Base-by-base conservation (phyloP, 2,888 invertebrate genomes). In the Euphydryas editha region DNA sequence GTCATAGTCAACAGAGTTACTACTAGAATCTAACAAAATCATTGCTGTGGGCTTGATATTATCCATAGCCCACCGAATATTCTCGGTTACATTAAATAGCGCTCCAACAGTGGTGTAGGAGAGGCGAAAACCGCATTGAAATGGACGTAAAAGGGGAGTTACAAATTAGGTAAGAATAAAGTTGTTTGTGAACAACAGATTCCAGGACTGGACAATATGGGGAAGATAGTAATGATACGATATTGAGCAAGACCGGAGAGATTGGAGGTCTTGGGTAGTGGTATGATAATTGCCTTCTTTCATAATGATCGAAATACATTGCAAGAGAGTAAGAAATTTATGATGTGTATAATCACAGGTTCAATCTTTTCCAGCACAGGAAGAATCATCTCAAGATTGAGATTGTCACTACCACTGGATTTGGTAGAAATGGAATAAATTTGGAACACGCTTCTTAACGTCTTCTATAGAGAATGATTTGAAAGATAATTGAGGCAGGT, bases 171-270 rank as follows among this genome's bases (percentile, higher is more conserved):
- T 42, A 54, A n/a, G 47, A 20, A 61, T n/a, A 18, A n/a, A 42
- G 42, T n/a, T 42, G 42, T 42, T 42, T 42, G 42, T 61, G 57
- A 20, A 49, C 36, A 0, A 56, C 21, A 18, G 21, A 20, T 36
- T 72, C 72, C 0, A 73, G 42, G 1, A 70, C 63, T 59, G 17
- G 68, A 70, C 6, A 71, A 46, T 36, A 69, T 62, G 6, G 69
- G 68, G 1, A 68, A 36, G 6, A 51, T 57, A n/a, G 47, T 49
- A 21, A 57, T 42, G 13, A 42, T 21, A 18, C 11, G 47, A 30
- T 11, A 17, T 5, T 18, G 56, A 6, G 46, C 7, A 46, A 1
- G 18, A 6, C 17, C 1, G 46, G 46, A 46, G n/a, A 59, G 56
- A 11, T 20, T 59, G 13, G 59, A 4, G n/a, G 39, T 18, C 37